These are phyloP conservation scores for Lordiphosa fenestrarum DNA, from an alignment of 2,888 invertebrate species.

Conservation along the genomic window DNA sequence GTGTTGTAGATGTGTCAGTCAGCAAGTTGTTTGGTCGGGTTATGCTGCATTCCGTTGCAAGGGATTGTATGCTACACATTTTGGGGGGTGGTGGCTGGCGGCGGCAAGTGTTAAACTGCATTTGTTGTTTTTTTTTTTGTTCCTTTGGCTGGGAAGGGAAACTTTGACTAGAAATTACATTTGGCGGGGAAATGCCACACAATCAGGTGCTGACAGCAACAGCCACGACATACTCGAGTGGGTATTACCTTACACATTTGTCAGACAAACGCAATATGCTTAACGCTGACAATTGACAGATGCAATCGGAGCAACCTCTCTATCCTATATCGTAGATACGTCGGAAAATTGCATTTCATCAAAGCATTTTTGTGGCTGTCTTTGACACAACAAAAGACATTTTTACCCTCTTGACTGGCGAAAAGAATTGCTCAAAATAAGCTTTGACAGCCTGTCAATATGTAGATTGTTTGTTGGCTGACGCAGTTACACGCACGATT, in stretches of 20 bases:
- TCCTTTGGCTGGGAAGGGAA: constrained; percentile 12
- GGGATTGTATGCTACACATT: constrained; percentile 67
- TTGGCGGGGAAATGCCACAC: constrained; percentile 52
- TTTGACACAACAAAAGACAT: constrained; percentile 57
- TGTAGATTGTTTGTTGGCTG: constrained; percentile 61
- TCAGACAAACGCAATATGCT: constrained; percentile 58
- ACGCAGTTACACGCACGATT: constrained; percentile 63
- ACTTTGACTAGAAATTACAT: constrained; percentile 31
- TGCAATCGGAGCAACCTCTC: constrained; percentile 54
- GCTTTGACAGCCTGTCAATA: constrained; percentile 75
- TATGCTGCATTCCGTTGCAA: constrained; percentile 49
- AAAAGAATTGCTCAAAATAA: constrained; percentile 50
- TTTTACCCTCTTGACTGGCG: constrained; percentile 7
- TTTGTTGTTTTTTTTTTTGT: constrained; percentile 49
- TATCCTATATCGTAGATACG: constrained; percentile 16
- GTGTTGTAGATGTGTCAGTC: constrained; percentile 36
- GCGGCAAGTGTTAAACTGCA: constrained; percentile 70
- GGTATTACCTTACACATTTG: constrained; percentile 48
- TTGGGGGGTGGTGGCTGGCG: constrained; percentile 22
- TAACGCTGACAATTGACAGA: constrained; percentile 70
- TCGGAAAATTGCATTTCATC: constrained; percentile 69
- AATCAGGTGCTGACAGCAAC: constrained; percentile 67
- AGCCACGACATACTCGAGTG: constrained; percentile 28
- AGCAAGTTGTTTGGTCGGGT: constrained; percentile 34
- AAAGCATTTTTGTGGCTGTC: constrained; percentile 67